Percentiles rank a stretch among this genome's conserved stretches.
phyloP scores from a whole-genome alignment of 2,113 vertebrate species.

The Macquaria australasica region DNA sequence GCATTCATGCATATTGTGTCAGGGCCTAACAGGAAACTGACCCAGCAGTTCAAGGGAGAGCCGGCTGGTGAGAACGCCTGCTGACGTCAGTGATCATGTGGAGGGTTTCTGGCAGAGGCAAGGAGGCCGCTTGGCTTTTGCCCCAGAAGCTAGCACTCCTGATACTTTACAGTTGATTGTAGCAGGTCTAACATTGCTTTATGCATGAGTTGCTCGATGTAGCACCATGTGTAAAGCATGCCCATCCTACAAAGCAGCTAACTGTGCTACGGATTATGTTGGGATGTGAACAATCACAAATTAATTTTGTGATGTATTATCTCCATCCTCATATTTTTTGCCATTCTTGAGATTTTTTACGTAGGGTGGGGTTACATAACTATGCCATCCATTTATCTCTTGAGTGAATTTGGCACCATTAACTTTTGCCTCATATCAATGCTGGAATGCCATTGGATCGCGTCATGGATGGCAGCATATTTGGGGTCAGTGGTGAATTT shows the following conservation, averaged over 20 bases:
- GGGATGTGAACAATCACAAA: not conserved
- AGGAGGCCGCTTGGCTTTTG: slow-evolving; percentile 42
- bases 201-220: not conserved
- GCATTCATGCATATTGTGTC: slow-evolving; percentile 69
- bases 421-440: not conserved
- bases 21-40: slow-evolving; percentile 66
- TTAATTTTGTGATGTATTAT: not conserved
- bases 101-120: slow-evolving; percentile 31
- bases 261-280: not conserved
- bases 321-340: not conserved
- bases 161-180: slow-evolving; percentile 18
- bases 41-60: slow-evolving; percentile 61
- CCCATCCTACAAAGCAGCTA: not conserved
- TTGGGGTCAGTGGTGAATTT: not conserved
- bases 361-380: not conserved
- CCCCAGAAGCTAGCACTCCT: slow-evolving; percentile 4
- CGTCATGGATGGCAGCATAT: not conserved
- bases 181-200: not conserved
- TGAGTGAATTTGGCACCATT: not conserved
- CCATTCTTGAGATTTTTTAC: not conserved
- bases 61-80: slow-evolving; percentile 33
- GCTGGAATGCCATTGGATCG: not conserved
- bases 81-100: slow-evolving; percentile 55
- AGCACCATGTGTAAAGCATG: not conserved
- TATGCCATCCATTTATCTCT: not conserved